Conservation (phyloP, 1,140 invertebrate species). For the Pseudachorutes palmiensis region DNA sequence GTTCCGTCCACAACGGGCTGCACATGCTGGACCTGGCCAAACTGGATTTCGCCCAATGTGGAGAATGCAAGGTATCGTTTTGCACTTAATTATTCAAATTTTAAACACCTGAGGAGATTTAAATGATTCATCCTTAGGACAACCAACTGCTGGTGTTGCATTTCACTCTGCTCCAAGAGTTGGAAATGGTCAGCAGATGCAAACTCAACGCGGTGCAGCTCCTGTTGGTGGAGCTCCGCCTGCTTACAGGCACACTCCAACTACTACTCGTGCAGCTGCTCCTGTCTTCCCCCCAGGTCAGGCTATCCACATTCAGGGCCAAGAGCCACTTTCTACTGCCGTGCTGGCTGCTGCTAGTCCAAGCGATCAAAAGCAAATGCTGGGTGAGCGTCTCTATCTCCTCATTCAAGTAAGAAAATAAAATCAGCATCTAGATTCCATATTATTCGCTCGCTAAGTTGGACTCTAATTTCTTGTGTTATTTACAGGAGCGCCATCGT, state of each 20-base stretch:
- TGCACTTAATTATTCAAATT: not conserved
- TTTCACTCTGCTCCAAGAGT: too few relatives aligned
- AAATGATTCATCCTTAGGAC: too few relatives aligned
- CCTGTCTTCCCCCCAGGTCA: slow-evolving; percentile 18
- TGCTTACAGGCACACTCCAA: slow-evolving; percentile 32
- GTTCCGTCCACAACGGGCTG: slow-evolving; percentile 33
- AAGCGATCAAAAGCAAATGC: slow-evolving; percentile 97
- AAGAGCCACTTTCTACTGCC: slow-evolving; percentile 90
- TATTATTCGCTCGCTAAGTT: not conserved
- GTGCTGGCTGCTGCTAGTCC: slow-evolving; percentile 88
- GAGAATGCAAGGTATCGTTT: not conserved
- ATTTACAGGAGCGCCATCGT: slow-evolving; percentile 67
- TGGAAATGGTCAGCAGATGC: slow-evolving; percentile 31
- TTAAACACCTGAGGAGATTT: too few relatives aligned
- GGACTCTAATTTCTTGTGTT: slow-evolving; percentile 1
- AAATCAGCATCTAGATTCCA: not conserved
- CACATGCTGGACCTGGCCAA: slow-evolving; percentile 33
- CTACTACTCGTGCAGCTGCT: slow-evolving; percentile 14
- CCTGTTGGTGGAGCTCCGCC: slow-evolving; percentile 23
- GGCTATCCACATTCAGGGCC: slow-evolving; percentile 67
- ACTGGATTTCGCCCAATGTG: slow-evolving; percentile 49
- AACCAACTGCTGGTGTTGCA: too few relatives aligned
- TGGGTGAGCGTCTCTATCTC: slow-evolving; percentile 95
- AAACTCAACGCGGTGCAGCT: slow-evolving; percentile 28
- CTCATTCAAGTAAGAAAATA: slow-evolving; percentile 60